Evolutionary conservation across 2,888 invertebrate genomes (phyloP).

Genomic region (Acleris sparsana): DNA sequence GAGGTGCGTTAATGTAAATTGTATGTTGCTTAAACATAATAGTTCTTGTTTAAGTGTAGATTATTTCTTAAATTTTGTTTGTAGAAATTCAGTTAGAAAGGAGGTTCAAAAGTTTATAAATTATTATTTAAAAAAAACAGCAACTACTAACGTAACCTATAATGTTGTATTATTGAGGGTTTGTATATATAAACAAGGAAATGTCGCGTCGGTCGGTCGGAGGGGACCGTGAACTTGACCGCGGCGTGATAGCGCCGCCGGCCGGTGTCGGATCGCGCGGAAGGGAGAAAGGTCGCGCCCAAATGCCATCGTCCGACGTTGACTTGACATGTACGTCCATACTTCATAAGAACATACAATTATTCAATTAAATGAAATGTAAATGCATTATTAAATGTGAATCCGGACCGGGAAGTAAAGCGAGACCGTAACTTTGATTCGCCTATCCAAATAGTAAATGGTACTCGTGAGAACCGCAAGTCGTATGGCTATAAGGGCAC

Average conservation of each 20-base stretch:
- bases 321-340: neutral
- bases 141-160: neutral
- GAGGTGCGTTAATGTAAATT: conserved; percentile 11
- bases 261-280: conserved; percentile 47
- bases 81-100: too few species aligned
- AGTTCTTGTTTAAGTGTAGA: neutral
- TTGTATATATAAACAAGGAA: conserved; percentile 50
- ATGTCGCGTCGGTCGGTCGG: conserved; percentile 50
- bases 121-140: too few species aligned
- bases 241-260: conserved; percentile 61
- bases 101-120: too few species aligned
- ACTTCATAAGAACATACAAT: too few species aligned
- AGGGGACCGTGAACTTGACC: conserved; percentile 75
- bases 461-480: conserved; percentile 20
- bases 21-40: neutral
- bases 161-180: neutral
- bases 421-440: conserved; percentile 11
- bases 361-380: too few species aligned
- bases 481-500: conserved; percentile 29
- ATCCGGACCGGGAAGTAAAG: conserved; percentile 13
- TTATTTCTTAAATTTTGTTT: neutral
- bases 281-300: conserved; percentile 51
- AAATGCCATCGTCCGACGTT: conserved; percentile 33
- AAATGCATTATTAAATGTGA: neutral
- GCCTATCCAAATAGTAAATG: conserved; percentile 19